Evolutionary conservation across 2,888 invertebrate genomes (phyloP), one percentile per base, ranked within the genome.

Genomic region (Malthinus flaveolus): DNA sequence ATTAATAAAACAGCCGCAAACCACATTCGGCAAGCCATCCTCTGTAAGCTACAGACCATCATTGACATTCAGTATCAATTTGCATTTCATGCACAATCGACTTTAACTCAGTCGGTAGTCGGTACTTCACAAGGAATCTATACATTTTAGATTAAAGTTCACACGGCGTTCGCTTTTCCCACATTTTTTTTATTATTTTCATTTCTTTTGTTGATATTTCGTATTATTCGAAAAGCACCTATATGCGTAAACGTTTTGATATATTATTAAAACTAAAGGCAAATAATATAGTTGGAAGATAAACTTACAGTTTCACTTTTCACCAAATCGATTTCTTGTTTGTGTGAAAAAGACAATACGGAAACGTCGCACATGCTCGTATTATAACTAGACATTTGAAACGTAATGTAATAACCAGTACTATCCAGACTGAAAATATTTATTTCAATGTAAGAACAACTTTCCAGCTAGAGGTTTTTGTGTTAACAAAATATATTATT

Each of bases 1-100:
- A 67, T 67, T 67, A 67, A 66, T 67, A 67, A 67, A 65, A 61
- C 62, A 59, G 53, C 68, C 66, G 49, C 65, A 65, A 62, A 59
- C 68, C 66, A 48, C 63, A 66, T 54, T 59, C 63, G 64, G 61
- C 59, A 63, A 66, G 63, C 65, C 52, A 23, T 35, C 62, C 58
- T 61, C 58, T 48, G 54, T 61, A 49, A 61, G 62, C 53, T 65
- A 65, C 61, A 60, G 51, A 44, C 53, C 51, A 55, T 55, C 65
- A 66, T 66, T 65, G 68, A 66, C 66, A 63, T 65, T 67, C 64
- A 59, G 65, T 59, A 66, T 67, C 66, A 67, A 67, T 68, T 68
- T 67, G 61, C 68, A 67, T 67, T 66, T 66, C 64, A 65, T 66
- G 67, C 64, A 65, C 68, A 65, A 66, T 68, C 65, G 65, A 63